Evolutionary conservation across 2,888 invertebrate genomes (phyloP), one percentile per base, ranked within the genome.

Genomic region (Drosophila diplacantha): DNA sequence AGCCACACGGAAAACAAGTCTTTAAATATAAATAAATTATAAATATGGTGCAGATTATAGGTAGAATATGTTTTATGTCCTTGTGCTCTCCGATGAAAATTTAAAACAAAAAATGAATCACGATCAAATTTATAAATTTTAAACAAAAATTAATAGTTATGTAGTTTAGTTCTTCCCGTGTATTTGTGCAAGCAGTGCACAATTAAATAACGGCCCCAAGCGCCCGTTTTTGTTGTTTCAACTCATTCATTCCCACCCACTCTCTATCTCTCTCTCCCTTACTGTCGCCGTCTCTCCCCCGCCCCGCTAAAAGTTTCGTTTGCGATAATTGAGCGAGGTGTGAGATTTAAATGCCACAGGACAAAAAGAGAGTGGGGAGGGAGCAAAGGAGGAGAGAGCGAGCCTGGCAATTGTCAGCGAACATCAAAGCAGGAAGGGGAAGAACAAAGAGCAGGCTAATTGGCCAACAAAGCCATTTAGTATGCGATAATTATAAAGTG

Each of bases 161-260:
- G 24, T 20, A 14, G 14, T 14, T 31, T 20, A 14, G 4, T 47
- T 47, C 11, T 47, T 11, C 0, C 7, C 9, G 31, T 47, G 31
- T 29, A 44, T 47, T n/a, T 32, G 9, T n/a, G 39, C 26, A 55
- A 55, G 56, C 49, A 69, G 38, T 49, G 58, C 46, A 59, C 61
- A 81, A 81, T 76, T 74, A 81, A 81, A 79, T 76, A 71, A 76
- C 73, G 72, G 74, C 80, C 82, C 44, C 50, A 50, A 67, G 83
- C 81, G 49, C 52, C 68, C 65, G 37, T 62, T 66, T 56, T 47
- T 72, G 64, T 68, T 29, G 20, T 54, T 54, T 61, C 52, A 31
- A 35, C 31, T 37, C 44, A 31, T 31, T 18, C 31, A 31, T 20
- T 12, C 6, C 35, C 32, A 11, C 26, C 29, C 46, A 14, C 20